A percentile compares a stretch with the other conserved stretches of the same genome.
phyloP scores from a whole-genome alignment of 2,797 vertebrate species.

The Amblyopsis hoosieri region DNA sequence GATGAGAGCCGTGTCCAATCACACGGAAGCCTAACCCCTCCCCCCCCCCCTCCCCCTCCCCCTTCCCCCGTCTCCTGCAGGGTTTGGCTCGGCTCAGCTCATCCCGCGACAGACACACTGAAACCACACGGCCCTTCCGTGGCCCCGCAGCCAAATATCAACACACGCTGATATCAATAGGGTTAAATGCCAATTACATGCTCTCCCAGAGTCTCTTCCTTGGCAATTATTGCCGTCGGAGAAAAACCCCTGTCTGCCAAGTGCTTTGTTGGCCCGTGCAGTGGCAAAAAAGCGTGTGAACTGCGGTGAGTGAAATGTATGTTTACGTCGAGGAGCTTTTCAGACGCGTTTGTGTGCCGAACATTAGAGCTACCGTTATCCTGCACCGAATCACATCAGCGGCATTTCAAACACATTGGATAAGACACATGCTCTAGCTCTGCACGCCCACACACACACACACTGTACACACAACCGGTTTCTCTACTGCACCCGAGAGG shows the following conservation, averaged over 20 bases:
- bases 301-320: no score
- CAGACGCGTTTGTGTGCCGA: not conserved
- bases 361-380: not conserved
- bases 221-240: conserved; percentile 59
- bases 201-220: conserved; percentile 53
- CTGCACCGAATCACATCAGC: not conserved
- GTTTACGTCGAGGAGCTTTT: not conserved
- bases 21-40: conserved; percentile 56
- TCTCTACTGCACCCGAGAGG: conserved; percentile 22
- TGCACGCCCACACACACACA: not conserved
- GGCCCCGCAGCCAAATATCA: conserved; percentile 66
- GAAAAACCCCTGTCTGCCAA: conserved; percentile 40
- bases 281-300: no score
- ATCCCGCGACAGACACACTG: conserved; percentile 50
- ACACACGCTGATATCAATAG: conserved; percentile 67
- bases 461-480: conserved; percentile 2
- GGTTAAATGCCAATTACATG: conserved; percentile 71
- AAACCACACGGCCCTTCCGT: conserved; percentile 60
- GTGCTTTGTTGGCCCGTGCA: not conserved
- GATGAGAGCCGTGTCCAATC: conserved; percentile 63
- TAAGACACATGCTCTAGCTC: not conserved
- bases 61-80: conserved; percentile 61
- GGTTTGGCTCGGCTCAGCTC: conserved; percentile 61
- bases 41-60: conserved; percentile 62
- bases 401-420: conserved; percentile 17